Evolutionary conservation across 2,888 invertebrate genomes (phyloP).

Genomic region (Pristionchus fissidentatus): DNA sequence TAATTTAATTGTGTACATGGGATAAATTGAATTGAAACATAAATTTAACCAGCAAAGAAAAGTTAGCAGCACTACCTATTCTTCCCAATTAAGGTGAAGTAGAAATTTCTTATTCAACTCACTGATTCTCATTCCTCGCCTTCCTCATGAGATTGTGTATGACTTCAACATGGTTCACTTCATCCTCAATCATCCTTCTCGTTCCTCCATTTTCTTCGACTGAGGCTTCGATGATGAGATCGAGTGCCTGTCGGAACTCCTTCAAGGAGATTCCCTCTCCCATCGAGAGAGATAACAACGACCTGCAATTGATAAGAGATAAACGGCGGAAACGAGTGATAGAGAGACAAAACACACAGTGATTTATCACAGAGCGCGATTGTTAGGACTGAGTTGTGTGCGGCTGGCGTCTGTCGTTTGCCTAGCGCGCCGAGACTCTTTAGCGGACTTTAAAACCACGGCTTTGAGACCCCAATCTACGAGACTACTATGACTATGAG

Average conservation of each 20-base stretch:
- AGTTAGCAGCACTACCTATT: too few relatives aligned
- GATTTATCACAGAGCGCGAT: constrained; percentile 24
- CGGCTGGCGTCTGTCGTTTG: background rate
- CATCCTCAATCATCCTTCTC: constrained; percentile 44
- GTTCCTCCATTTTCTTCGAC: constrained; percentile 43
- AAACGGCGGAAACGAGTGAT: background rate
- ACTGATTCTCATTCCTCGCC: constrained; percentile 25
- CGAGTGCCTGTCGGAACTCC: constrained; percentile 43
- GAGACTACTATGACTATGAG: too few relatives aligned
- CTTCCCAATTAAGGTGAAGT: constrained; percentile 10
- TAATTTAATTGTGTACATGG: too few relatives aligned
- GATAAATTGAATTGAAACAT: background rate
- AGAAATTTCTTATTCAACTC: background rate
- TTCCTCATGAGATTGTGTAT: constrained; percentile 38
- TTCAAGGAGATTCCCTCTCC: constrained; percentile 25
- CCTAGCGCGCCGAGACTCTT: background rate
- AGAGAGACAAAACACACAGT: background rate
- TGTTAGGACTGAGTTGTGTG: background rate
- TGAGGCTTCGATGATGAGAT: constrained; percentile 30
- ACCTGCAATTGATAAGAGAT: background rate
- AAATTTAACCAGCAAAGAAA: background rate
- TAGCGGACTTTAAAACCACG: background rate
- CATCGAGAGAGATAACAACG: constrained; percentile 27
- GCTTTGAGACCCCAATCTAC: too few relatives aligned
- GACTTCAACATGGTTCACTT: constrained; percentile 41